Percentiles rank a stretch among this genome's conserved stretches.
These are phyloP conservation scores for Scaptomyza reducta DNA, from an alignment of 2,888 invertebrate species.

Conservation along the genomic window DNA sequence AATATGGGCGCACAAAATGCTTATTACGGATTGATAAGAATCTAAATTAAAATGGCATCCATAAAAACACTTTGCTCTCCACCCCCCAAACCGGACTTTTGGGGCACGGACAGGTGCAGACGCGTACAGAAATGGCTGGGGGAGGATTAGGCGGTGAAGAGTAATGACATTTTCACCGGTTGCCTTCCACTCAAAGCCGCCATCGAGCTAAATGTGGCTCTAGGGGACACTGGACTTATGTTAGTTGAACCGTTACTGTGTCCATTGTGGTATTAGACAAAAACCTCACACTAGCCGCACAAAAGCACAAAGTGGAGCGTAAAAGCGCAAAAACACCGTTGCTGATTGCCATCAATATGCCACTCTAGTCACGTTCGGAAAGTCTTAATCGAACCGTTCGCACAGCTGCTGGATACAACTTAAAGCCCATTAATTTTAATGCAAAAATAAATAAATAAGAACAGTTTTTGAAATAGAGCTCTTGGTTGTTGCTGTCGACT, in stretches of 20 bases:
- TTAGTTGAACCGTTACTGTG: conserved; percentile 6
- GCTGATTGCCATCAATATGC: conserved; percentile 56
- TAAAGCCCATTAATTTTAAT: conserved; percentile 58
- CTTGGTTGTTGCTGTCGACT: conserved; percentile 17
- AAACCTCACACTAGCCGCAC: not conserved
- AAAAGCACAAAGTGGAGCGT: too few relatives aligned
- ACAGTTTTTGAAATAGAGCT: conserved; percentile 31
- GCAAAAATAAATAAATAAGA: conserved; percentile 7
- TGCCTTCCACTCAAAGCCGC: not conserved
- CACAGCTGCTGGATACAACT: conserved; percentile 57
- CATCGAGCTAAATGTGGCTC: conserved; percentile 39
- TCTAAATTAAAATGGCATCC: conserved; percentile 79
- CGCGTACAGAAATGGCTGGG: conserved; percentile 39
- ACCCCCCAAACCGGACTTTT: conserved; percentile 25
- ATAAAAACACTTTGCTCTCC: conserved; percentile 63
- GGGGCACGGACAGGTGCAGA: conserved; percentile 43
- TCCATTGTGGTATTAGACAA: conserved; percentile 23
- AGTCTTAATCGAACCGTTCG: conserved; percentile 63
- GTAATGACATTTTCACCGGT: conserved; percentile 46
- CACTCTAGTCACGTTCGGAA: conserved; percentile 69
- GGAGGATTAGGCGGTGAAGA: conserved; percentile 35
- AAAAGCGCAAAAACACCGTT: not conserved
- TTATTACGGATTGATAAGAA: conserved; percentile 74
- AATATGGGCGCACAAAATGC: conserved; percentile 61
- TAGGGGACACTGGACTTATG: conserved; percentile 18